A percentile compares a stretch with the other conserved stretches of the same genome.
Evolutionary conservation across 1,140 invertebrate species (phyloP).

Genomic region (Penaeus chinensis): DNA sequence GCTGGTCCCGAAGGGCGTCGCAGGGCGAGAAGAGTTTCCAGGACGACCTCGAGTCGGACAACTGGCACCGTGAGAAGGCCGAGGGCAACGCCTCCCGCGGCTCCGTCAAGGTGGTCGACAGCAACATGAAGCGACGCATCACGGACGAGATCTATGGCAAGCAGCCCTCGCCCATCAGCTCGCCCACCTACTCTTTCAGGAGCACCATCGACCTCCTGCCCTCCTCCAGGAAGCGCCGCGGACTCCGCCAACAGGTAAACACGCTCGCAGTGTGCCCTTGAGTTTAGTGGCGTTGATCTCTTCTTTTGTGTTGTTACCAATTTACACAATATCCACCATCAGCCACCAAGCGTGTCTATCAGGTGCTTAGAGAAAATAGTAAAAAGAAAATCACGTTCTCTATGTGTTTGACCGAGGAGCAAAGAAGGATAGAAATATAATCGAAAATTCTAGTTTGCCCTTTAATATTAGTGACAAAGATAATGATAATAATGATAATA

Average conservation of each 20-base stretch:
- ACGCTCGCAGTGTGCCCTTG: neutral
- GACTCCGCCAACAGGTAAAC: conserved; percentile 59
- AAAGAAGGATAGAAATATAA: too few relatives aligned
- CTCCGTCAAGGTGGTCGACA: conserved; percentile 29
- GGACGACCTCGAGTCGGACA: neutral
- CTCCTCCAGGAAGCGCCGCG: conserved; percentile 51
- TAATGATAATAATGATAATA: too few relatives aligned
- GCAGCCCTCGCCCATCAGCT: conserved; percentile 32
- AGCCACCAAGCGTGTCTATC: too few relatives aligned
- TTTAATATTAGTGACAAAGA: too few relatives aligned
- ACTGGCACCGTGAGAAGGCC: conserved; percentile 4
- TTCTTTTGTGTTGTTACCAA: too few relatives aligned
- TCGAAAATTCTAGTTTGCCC: too few relatives aligned
- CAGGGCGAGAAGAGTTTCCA: neutral
- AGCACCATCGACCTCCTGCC: conserved; percentile 60
- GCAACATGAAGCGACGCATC: neutral
- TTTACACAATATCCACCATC: too few relatives aligned
- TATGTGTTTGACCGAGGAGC: too few relatives aligned
- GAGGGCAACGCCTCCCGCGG: conserved; percentile 22
- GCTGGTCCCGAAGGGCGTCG: neutral
- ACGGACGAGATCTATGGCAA: conserved; percentile 28
- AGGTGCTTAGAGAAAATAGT: too few relatives aligned
- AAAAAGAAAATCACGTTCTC: too few relatives aligned
- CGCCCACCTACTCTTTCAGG: conserved; percentile 54
- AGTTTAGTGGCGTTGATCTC: too few relatives aligned